Evolutionary conservation across 2,113 vertebrate genomes (phyloP).

Genomic region (Antigone vipio): DNA sequence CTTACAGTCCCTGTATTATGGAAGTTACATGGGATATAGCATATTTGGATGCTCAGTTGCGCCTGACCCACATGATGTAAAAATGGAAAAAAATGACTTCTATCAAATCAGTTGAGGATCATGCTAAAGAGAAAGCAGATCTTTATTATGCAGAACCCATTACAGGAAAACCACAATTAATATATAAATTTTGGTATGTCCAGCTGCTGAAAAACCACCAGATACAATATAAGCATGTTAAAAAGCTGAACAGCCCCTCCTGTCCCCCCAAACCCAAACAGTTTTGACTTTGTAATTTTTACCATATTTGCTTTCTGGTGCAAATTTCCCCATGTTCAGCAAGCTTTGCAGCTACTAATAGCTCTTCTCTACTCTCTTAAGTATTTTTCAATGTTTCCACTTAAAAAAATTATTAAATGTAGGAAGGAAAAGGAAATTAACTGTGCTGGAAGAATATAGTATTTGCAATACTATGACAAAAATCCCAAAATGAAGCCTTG

Average conservation of each 20-base stretch:
- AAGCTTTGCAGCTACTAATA: not conserved
- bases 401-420: not conserved
- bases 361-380: not conserved
- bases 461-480: not conserved
- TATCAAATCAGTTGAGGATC: not conserved
- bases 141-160: not conserved
- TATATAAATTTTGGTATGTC: not conserved
- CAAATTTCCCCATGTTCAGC: not conserved
- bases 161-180: not conserved
- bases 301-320: not conserved
- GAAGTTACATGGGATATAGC: not conserved
- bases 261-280: not conserved
- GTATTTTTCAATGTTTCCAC: not conserved
- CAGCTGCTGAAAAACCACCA: not conserved
- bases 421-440: not conserved
- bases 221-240: not conserved
- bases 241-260: not conserved
- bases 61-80: not conserved
- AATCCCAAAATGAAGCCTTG: not conserved
- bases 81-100: not conserved
- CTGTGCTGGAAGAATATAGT: not conserved
- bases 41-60: not conserved
- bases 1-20: not conserved
- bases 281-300: not conserved
- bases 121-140: not conserved